Evolutionary conservation across 2,888 invertebrate genomes (phyloP).

Genomic region (Hyles lineata): DNA sequence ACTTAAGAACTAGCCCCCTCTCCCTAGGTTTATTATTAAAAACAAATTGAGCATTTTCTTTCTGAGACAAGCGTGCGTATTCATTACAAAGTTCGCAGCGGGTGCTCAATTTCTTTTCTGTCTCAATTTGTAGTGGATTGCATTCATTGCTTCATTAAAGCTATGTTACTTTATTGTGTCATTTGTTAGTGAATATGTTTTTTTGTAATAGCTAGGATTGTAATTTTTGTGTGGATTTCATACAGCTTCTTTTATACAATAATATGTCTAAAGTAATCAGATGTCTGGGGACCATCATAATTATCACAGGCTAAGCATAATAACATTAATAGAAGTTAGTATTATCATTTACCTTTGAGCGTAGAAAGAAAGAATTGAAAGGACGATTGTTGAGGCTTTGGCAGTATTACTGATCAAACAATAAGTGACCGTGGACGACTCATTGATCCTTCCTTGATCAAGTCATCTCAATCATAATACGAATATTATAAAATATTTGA

Average conservation of each 20-base stretch:
- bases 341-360: no score
- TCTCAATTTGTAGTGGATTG: constrained; percentile 26
- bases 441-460: no score
- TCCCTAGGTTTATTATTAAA: constrained; percentile 30
- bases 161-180: not conserved
- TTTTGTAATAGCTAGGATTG: not conserved
- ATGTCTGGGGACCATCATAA: no score
- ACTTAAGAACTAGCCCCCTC: constrained; percentile 26
- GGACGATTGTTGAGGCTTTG: no score
- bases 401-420: no score
- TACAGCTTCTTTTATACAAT: not conserved
- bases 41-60: constrained; percentile 34
- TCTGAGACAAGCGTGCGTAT: constrained; percentile 34
- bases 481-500: no score
- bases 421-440: no score
- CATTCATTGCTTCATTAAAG: constrained; percentile 11
- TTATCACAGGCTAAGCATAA: no score
- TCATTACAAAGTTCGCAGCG: constrained; percentile 39
- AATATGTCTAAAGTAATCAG: no score
- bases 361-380: no score
- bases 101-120: constrained; percentile 31
- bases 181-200: not conserved
- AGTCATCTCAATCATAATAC: no score
- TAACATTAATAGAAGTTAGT: no score
- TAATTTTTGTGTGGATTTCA: not conserved